Evolutionary conservation across 2,113 vertebrate species (phyloP).

Genomic region (Trichomycterus rosablanca): DNA sequence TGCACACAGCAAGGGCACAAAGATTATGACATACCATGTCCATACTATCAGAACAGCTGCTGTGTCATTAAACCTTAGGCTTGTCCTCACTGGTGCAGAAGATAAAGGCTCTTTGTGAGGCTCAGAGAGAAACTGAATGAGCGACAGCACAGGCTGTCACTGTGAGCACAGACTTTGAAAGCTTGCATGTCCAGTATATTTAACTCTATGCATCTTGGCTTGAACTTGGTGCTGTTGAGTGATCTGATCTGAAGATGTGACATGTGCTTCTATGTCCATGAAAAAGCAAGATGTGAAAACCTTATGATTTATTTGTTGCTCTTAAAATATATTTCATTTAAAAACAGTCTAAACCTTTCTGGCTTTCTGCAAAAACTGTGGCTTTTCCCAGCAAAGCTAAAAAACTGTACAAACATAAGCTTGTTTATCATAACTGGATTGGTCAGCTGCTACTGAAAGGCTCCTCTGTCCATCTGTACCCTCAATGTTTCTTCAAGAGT

Average conservation of each 20-base stretch:
- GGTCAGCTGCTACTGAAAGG: conserved; percentile 20
- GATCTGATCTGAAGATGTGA: not conserved
- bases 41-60: conserved; percentile 31
- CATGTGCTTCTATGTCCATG: not conserved
- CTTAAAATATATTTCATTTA: conserved; percentile 12
- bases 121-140: conserved; percentile 6
- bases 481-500: not conserved
- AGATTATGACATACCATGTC: conserved; percentile 1
- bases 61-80: conserved; percentile 7
- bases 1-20: conserved; percentile 6
- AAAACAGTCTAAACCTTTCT: conserved; percentile 20
- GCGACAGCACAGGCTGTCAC: conserved; percentile 38
- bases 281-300: not conserved
- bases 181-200: not conserved
- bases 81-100: conserved; percentile 12
- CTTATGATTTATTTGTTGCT: too few species aligned
- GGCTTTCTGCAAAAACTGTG: not conserved
- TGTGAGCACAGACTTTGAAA: conserved; percentile 3
- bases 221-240: not conserved
- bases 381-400: conserved; percentile 1
- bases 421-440: conserved; percentile 33
- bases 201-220: not conserved
- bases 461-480: conserved; percentile 26
- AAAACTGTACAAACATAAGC: conserved; percentile 34
- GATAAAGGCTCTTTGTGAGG: conserved; percentile 42